These are phyloP conservation scores for Cryptoblepharus egeriae DNA, from an alignment of 2,797 vertebrate species.

Conservation along the genomic window DNA sequence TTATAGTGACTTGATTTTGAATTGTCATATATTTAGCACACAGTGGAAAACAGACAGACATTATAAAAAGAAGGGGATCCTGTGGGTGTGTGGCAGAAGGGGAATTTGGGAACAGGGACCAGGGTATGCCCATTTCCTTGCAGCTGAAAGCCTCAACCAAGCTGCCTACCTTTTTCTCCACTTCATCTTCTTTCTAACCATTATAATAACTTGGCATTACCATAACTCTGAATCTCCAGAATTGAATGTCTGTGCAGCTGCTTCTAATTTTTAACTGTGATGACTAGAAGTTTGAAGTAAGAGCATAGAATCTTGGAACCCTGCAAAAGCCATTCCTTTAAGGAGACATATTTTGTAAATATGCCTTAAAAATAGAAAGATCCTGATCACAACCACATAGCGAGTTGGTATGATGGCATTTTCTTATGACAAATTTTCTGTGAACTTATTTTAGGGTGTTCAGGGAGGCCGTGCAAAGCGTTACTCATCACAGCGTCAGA, in stretches of 20 bases:
- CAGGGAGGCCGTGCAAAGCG: slow-evolving; percentile 91
- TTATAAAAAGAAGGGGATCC: neutral
- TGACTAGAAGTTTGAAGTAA: neutral
- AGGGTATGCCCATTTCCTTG: neutral
- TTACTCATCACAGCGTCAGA: slow-evolving; percentile 94
- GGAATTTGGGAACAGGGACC: neutral
- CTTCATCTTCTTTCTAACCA: neutral
- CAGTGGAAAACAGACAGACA: neutral
- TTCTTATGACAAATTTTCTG: rapidly evolving
- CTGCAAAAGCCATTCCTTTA: neutral
- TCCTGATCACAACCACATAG: neutral
- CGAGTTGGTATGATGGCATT: neutral
- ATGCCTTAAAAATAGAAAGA: neutral
- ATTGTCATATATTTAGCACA: neutral
- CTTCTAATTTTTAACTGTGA: neutral
- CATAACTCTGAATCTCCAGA: neutral
- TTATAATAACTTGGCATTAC: neutral
- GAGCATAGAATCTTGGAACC: neutral
- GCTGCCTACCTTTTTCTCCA: neutral
- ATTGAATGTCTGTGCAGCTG: neutral
- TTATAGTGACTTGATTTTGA: neutral
- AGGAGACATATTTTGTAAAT: neutral
- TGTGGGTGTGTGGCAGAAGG: neutral
- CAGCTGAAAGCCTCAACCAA: neutral
- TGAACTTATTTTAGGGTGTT: slow-evolving; percentile 75